Percentiles rank a stretch among this genome's conserved stretches.
Evolutionary conservation across 2,888 invertebrate species (phyloP).

Genomic region (Aphelenchoides bicaudatus): DNA sequence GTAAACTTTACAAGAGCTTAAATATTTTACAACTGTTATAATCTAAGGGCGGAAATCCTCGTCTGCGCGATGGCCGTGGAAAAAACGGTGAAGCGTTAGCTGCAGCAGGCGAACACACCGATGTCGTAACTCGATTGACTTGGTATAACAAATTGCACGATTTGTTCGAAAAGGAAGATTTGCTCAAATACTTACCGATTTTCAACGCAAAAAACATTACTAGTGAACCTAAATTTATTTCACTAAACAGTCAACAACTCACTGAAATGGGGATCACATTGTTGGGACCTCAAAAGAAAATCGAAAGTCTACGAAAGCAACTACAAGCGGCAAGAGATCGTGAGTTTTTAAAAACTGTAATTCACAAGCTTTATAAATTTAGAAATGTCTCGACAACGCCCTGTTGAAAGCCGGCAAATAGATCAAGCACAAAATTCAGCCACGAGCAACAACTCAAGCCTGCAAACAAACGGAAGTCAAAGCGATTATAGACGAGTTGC

Average conservation of each 20-base stretch:
- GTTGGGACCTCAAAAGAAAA: constrained; percentile 38
- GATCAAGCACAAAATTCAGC: too few relatives aligned
- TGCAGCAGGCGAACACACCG: neutral
- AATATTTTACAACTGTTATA: neutral
- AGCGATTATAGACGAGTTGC: too few relatives aligned
- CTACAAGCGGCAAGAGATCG: too few relatives aligned
- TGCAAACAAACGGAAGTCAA: too few relatives aligned
- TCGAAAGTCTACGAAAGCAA: constrained; percentile 11
- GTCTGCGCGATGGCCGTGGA: constrained; percentile 34
- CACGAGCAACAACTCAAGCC: too few relatives aligned
- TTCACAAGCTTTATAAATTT: too few relatives aligned
- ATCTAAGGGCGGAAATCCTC: constrained; percentile 37
- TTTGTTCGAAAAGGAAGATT: constrained; percentile 1
- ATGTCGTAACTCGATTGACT: neutral
- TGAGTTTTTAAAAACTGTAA: too few relatives aligned
- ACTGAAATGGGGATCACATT: constrained; percentile 32
- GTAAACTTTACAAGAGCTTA: neutral
- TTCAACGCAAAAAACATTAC: constrained; percentile 24
- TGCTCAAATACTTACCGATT: constrained; percentile 14
- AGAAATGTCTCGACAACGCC: too few relatives aligned
- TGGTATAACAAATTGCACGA: neutral
- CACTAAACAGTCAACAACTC: constrained; percentile 19
- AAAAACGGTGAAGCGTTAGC: constrained; percentile 44
- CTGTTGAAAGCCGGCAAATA: too few relatives aligned
- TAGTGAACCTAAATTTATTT: constrained; percentile 16